These are phyloP conservation scores for Copidosoma floridanum DNA, from an alignment of 1,140 invertebrate genomes.

Conservation along the genomic window DNA sequence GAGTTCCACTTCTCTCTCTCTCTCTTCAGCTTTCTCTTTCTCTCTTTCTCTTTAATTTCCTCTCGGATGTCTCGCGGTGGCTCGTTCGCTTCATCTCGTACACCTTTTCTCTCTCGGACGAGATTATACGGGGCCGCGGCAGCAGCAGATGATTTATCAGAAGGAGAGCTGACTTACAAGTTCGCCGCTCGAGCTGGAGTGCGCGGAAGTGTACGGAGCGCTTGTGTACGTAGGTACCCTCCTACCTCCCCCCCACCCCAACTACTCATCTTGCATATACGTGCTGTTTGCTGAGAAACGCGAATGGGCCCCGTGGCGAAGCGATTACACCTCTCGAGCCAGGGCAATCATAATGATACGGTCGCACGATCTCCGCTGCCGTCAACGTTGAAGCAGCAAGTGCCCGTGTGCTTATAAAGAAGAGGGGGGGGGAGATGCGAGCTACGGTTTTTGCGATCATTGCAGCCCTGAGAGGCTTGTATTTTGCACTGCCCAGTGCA, in stretches of 20 bases:
- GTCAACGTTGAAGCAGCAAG: too few species aligned
- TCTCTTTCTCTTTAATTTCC: slow-evolving; percentile 38
- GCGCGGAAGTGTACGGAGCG: too few species aligned
- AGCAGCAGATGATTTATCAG: slow-evolving; percentile 26
- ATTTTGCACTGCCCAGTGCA: too few species aligned
- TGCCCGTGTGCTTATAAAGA: too few species aligned
- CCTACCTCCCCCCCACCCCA: neutral
- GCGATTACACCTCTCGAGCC: neutral
- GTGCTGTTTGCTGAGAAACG: slow-evolving; percentile 14
- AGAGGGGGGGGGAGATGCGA: too few species aligned
- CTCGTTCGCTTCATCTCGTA: too few species aligned
- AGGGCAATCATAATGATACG: slow-evolving; percentile 17
- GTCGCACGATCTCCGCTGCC: slow-evolving; percentile 2
- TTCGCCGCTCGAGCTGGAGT: slow-evolving; percentile 1
- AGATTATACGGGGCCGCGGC: slow-evolving; percentile 29
- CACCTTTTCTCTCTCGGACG: slow-evolving; percentile 15
- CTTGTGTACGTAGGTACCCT: too few species aligned
- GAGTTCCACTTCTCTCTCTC: neutral
- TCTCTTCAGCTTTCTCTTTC: slow-evolving; percentile 12
- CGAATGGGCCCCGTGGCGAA: slow-evolving; percentile 7
- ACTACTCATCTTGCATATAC: too few species aligned
- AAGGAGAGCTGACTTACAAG: slow-evolving; percentile 15
- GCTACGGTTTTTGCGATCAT: too few species aligned
- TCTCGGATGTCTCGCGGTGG: slow-evolving; percentile 27
- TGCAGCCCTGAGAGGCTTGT: too few species aligned